Evolutionary conservation across 1,140 invertebrate species (phyloP), one percentile per base, ranked within the genome.

Genomic region (Procambarus clarkii): DNA sequence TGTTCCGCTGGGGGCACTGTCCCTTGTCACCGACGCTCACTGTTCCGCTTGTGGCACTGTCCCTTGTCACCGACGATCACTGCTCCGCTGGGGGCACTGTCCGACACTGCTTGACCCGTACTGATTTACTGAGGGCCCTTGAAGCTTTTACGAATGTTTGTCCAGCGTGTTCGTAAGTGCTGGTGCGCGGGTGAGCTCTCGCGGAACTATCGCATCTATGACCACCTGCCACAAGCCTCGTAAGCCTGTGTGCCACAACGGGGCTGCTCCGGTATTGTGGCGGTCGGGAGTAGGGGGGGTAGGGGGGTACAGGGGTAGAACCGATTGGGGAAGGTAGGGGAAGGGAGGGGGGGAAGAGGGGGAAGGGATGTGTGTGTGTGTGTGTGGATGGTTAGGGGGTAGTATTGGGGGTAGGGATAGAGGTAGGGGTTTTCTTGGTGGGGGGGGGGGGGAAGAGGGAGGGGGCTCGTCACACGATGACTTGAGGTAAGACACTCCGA

Each of bases 101-200:
- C 89, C 89, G 89, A 79, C 89, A 91, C 89, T 60, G 81, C 89
- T 91, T 91, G 89, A 91, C 89, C 89, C 89, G 89, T 79, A 91
- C 89, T 91, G 89, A 91, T 91, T 91, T 91, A 91, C 89, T 85
- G 82, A 91, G 89, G 89, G 76, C 83, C 89, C 89, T 91, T 91
- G 82, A 85, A 45, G 89, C 89, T 91, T 85, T 91, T 91, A 91
- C 89, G 89, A 91, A 91, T 91, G 85, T 91, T 91, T 91, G 85
- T 82, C 89, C 76, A 46, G 74, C 82, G 54, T 71, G 83, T 91
- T 91, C 89, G 89, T 91, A 69, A 91, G 89, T 91, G 89, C 89
- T 91, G 82, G 82, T 91, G 89, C 89, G 89, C 89, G 60, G 48
- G 89, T 79, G 76, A 21, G 8, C 54, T 69, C 58, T 77, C 89